Percentiles rank a stretch among this genome's conserved stretches.
These are phyloP conservation scores for Lepidurus arcticus DNA, from an alignment of 1,140 invertebrate species.

Conservation along the genomic window DNA sequence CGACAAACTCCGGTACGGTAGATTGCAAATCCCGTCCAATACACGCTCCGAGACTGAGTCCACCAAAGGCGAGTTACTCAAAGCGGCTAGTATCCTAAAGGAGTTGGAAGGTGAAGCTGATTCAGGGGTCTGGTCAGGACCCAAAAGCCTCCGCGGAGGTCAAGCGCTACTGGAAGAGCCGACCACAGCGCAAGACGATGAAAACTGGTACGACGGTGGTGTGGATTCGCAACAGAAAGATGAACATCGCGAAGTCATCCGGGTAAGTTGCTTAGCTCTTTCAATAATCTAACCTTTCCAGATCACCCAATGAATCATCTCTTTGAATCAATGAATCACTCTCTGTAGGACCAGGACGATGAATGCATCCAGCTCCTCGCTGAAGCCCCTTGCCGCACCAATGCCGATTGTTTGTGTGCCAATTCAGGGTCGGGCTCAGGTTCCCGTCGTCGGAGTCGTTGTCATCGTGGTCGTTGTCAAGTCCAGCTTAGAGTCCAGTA, in stretches of 20 bases:
- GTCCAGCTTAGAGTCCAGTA: background rate
- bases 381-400: slow-evolving; percentile 12
- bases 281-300: too few species aligned
- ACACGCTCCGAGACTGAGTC: background rate
- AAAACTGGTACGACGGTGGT: background rate
- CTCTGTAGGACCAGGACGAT: background rate
- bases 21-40: background rate
- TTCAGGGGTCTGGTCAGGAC: background rate
- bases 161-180: background rate
- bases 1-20: background rate
- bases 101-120: slow-evolving; percentile 6
- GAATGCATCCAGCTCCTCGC: background rate
- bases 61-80: background rate
- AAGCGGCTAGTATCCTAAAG: background rate
- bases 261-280: background rate
- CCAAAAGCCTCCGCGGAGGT: background rate
- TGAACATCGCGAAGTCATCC: background rate
- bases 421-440: background rate
- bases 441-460: background rate
- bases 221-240: background rate
- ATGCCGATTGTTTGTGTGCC: slow-evolving; percentile 24
- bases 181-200: background rate
- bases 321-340: background rate
- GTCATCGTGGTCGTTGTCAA: slow-evolving; percentile 28
- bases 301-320: too few species aligned